Evolutionary conservation across 2,888 invertebrate genomes (phyloP).

Genomic region (Acanthococcus lagerstroemiae): DNA sequence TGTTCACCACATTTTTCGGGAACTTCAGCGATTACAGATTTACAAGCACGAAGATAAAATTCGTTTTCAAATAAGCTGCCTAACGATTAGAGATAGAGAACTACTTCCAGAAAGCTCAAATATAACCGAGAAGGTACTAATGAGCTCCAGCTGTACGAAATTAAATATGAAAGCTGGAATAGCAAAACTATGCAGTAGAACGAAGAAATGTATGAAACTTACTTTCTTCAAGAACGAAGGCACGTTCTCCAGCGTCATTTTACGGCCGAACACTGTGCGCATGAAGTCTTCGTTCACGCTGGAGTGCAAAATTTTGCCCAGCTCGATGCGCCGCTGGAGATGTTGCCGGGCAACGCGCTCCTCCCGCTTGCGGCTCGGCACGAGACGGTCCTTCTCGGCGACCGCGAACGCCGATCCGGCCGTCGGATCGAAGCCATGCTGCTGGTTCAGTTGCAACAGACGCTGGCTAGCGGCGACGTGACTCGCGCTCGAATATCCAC

Average conservation of each 20-base stretch:
- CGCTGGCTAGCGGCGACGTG: slow-evolving; percentile 21
- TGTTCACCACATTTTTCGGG: too few relatives aligned
- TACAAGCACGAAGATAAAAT: too few relatives aligned
- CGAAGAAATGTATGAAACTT: too few relatives aligned
- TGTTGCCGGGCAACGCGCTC: slow-evolving; percentile 61
- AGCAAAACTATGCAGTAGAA: too few relatives aligned
- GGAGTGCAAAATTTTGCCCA: slow-evolving; percentile 16
- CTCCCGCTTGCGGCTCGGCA: slow-evolving; percentile 54
- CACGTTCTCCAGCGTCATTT: slow-evolving; percentile 15
- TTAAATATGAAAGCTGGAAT: too few relatives aligned
- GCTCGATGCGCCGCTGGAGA: slow-evolving; percentile 49
- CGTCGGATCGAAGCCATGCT: slow-evolving; percentile 14
- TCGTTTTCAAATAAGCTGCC: too few relatives aligned
- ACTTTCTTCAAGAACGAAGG: slow-evolving; percentile 21
- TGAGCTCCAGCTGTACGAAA: too few relatives aligned
- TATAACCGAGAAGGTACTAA: too few relatives aligned
- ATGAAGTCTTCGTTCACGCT: slow-evolving; percentile 21
- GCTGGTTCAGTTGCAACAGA: slow-evolving; percentile 12
- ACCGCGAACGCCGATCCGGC: slow-evolving; percentile 1
- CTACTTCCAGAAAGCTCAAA: too few relatives aligned
- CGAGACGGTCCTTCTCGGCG: slow-evolving; percentile 6
- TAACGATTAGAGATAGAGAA: too few relatives aligned
- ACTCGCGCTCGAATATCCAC: slow-evolving; percentile 1
- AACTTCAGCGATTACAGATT: too few relatives aligned
- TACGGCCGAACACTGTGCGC: slow-evolving; percentile 19